These are phyloP conservation scores for Neodiprion fabricii DNA, from an alignment of 1,140 invertebrate genomes.

Conservation along the genomic window DNA sequence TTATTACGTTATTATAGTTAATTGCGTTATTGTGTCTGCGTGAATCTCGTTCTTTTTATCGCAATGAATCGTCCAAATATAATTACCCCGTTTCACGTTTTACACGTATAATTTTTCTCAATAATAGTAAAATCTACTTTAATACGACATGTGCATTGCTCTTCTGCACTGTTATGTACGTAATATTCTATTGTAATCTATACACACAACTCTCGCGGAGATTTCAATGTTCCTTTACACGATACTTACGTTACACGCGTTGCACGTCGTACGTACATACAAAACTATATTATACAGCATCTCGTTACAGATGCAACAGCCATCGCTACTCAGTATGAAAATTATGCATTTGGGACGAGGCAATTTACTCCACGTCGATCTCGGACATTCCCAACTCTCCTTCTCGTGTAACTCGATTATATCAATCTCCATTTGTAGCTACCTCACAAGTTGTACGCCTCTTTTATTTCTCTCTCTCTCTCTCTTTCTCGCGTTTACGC, in stretches of 20 bases:
- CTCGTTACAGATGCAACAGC: neutral
- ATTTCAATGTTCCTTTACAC: no score
- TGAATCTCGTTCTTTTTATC: neutral
- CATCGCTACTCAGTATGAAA: no score
- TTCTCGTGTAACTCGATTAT: neutral
- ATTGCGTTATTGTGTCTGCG: neutral
- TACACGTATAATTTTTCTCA: no score
- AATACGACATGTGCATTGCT: neutral
- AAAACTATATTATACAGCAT: neutral
- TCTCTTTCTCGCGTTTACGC: neutral
- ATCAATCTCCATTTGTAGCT: neutral
- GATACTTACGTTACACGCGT: neutral
- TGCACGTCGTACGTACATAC: neutral
- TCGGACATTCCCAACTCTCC: no score
- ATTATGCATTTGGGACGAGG: neutral
- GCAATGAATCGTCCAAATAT: neutral
- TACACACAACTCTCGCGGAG: neutral
- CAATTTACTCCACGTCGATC: neutral
- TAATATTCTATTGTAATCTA: neutral
- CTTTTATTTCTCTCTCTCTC: neutral
- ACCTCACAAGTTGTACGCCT: neutral
- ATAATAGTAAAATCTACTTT: neutral
- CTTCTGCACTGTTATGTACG: neutral
- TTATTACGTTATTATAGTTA: neutral
- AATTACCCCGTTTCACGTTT: no score